These are phyloP conservation scores for Pseudochirops corinnae DNA, from an alignment of 2,797 vertebrate species.

Conservation along the genomic window DNA sequence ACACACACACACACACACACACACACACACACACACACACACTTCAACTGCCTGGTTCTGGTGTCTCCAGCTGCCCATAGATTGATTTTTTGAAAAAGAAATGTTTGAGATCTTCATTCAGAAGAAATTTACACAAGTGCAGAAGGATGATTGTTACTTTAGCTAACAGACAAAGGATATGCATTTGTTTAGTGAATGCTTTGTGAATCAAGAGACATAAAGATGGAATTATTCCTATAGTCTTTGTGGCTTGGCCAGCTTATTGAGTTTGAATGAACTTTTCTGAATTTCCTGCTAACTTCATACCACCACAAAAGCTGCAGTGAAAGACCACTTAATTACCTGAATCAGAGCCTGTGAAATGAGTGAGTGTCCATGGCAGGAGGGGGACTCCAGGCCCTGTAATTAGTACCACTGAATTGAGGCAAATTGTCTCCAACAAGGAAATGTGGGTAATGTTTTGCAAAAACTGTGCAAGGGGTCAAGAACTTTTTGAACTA, in stretches of 20 bases:
- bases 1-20: too few species aligned
- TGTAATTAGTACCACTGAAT: slow-evolving; percentile 66
- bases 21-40: too few species aligned
- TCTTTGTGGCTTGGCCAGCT: slow-evolving; percentile 66
- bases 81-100: slow-evolving; percentile 28
- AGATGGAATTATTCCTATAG: slow-evolving; percentile 58
- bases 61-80: slow-evolving; percentile 58
- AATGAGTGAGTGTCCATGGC: slow-evolving; percentile 50
- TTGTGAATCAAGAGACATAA: slow-evolving; percentile 62
- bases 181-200: slow-evolving; percentile 61
- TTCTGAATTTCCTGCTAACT: slow-evolving; percentile 67
- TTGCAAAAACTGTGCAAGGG: slow-evolving; percentile 71
- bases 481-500: slow-evolving; percentile 77
- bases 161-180: slow-evolving; percentile 58
- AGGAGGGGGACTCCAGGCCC: slow-evolving; percentile 7
- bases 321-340: slow-evolving; percentile 72
- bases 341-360: slow-evolving; percentile 68
- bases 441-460: slow-evolving; percentile 67
- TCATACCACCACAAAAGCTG: slow-evolving; percentile 65
- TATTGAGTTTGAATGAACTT: slow-evolving; percentile 68
- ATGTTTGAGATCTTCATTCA: slow-evolving; percentile 48
- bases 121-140: slow-evolving; percentile 54
- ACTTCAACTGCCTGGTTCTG: slow-evolving; percentile 31
- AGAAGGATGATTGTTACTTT: slow-evolving; percentile 62
- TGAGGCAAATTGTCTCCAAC: slow-evolving; percentile 69